Evolutionary conservation across 2,797 vertebrate species (phyloP).

Genomic region (Spinus pinus): DNA sequence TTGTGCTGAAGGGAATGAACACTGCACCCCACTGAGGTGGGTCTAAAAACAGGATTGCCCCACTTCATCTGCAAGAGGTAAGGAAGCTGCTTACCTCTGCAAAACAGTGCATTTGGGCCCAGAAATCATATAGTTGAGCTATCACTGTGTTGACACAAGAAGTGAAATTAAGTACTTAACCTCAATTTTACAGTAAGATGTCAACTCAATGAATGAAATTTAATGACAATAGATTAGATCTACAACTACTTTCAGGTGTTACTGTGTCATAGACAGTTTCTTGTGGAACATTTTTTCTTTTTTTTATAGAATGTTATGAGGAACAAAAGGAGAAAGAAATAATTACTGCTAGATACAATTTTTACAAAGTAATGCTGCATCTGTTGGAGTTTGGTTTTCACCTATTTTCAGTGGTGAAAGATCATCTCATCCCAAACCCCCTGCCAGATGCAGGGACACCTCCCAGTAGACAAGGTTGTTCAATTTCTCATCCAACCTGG

Average conservation of each 20-base stretch:
- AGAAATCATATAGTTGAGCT: rapidly evolving
- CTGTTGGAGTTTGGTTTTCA: background rate
- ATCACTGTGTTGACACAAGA: background rate
- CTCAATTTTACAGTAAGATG: background rate
- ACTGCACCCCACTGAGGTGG: background rate
- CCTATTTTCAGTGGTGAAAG: background rate
- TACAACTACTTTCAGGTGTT: background rate
- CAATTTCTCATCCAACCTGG: background rate
- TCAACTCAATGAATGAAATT: background rate
- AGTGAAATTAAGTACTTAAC: background rate
- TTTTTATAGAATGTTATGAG: background rate
- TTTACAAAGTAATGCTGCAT: background rate
- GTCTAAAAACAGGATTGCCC: background rate
- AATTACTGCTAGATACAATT: background rate
- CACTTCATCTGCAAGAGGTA: background rate
- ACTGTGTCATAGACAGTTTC: background rate
- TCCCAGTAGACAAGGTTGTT: background rate
- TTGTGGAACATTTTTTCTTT: background rate
- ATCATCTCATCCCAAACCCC: background rate
- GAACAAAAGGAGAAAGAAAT: background rate
- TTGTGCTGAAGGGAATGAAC: background rate
- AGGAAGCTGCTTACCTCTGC: background rate
- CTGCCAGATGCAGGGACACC: background rate
- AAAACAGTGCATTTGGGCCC: background rate
- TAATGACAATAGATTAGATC: background rate